Evolutionary conservation across 2,113 vertebrate species (phyloP).

Genomic region (Apodemus sylvaticus): DNA sequence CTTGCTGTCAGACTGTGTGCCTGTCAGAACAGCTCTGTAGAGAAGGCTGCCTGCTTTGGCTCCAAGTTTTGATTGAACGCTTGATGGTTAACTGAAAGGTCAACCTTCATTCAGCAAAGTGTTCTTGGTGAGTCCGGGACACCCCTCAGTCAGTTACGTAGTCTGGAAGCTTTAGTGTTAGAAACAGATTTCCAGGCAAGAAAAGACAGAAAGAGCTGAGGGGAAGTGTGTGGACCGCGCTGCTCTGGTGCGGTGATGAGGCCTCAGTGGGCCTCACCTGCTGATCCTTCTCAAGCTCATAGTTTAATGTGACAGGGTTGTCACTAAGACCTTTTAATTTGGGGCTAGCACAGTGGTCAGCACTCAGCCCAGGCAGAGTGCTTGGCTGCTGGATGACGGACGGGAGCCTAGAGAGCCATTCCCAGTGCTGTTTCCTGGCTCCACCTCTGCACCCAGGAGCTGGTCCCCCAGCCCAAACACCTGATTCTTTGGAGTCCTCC

Average conservation of each 20-base stretch:
- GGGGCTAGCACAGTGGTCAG: neutral
- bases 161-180: neutral
- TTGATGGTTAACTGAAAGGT: neutral
- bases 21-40: neutral
- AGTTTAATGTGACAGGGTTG: neutral
- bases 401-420: neutral
- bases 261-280: neutral
- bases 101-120: neutral
- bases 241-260: neutral
- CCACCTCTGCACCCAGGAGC: neutral
- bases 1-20: neutral
- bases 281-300: neutral
- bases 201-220: neutral
- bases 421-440: neutral
- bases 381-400: neutral
- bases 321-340: fast-evolving
- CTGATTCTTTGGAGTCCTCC: neutral
- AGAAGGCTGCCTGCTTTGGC: neutral
- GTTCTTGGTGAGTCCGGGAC: neutral
- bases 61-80: neutral
- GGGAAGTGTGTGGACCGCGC: neutral
- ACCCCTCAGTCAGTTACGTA: neutral
- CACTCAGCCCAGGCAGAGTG: fast-evolving
- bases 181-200: neutral
- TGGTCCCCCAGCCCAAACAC: neutral